These are phyloP conservation scores for Equus przewalskii DNA, from an alignment of 2,113 vertebrate species.

Conservation along the genomic window DNA sequence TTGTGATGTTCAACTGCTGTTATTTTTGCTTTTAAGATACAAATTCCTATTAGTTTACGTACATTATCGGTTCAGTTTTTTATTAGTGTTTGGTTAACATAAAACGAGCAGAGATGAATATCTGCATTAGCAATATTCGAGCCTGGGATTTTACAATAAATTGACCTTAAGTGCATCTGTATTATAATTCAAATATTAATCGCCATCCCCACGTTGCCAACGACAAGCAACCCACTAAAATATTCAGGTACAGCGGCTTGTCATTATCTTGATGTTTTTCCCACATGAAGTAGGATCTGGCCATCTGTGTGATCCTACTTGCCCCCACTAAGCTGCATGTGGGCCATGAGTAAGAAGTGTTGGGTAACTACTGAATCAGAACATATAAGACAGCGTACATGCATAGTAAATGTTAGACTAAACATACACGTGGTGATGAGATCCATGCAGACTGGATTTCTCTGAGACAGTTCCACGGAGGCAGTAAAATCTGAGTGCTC, in stretches of 20 bases:
- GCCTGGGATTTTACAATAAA: not conserved
- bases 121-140: not conserved
- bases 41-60: not conserved
- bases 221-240: not conserved
- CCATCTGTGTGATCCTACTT: not conserved
- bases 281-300: not conserved
- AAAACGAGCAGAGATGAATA: not conserved
- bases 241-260: not conserved
- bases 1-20: no score
- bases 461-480: not conserved
- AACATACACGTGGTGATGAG: not conserved
- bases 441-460: not conserved
- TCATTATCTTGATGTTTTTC: not conserved
- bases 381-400: not conserved
- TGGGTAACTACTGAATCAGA: not conserved
- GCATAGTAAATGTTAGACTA: not conserved
- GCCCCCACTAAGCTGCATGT: fast-evolving
- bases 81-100: not conserved
- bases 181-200: not conserved
- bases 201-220: not conserved
- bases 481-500: not conserved
- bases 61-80: not conserved
- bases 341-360: not conserved
- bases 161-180: not conserved
- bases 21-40: not conserved